Percentiles rank a stretch among this genome's conserved stretches.
Conservation (phyloP, 2,113 vertebrate genomes). For the Entelurus aequoreus region DNA sequence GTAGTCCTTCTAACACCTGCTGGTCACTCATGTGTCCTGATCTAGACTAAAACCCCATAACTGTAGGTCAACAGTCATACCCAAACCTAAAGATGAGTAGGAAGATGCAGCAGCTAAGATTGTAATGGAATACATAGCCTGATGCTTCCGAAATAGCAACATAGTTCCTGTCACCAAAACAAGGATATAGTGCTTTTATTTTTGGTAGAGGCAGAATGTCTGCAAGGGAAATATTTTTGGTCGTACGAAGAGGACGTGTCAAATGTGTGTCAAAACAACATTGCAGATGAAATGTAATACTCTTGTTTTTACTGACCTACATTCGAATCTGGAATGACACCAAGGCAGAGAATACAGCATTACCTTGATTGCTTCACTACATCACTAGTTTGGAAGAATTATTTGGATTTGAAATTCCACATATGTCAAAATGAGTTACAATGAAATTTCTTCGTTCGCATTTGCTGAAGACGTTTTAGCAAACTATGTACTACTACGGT, state of each 20-base stretch:
- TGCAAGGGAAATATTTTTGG: conserved; percentile 12
- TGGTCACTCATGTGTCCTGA: conserved; percentile 17
- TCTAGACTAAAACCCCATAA: conserved; percentile 2
- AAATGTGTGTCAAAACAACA: conserved; percentile 19
- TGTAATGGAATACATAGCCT: conserved; percentile 55
- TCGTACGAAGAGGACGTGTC: conserved; percentile 3
- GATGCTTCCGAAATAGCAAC: conserved; percentile 56
- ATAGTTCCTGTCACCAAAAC: conserved; percentile 55
- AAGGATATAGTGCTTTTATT: conserved; percentile 56
- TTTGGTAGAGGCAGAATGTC: conserved; percentile 19
- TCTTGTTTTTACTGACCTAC: not conserved
- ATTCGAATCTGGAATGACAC: not conserved
- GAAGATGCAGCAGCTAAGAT: conserved; percentile 9
- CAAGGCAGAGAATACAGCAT: no score
- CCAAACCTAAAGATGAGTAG: not conserved
- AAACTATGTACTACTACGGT: no score
- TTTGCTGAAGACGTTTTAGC: no score
- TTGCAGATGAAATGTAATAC: conserved; percentile 10
- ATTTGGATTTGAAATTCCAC: no score
- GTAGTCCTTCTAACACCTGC: conserved; percentile 23
- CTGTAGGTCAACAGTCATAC: not conserved
- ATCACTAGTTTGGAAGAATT: no score
- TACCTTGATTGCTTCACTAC: no score
- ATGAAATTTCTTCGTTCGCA: no score
- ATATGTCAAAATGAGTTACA: no score